Conservation (phyloP, 2,797 vertebrate species). For the Urocyon cinereoargenteus region DNA sequence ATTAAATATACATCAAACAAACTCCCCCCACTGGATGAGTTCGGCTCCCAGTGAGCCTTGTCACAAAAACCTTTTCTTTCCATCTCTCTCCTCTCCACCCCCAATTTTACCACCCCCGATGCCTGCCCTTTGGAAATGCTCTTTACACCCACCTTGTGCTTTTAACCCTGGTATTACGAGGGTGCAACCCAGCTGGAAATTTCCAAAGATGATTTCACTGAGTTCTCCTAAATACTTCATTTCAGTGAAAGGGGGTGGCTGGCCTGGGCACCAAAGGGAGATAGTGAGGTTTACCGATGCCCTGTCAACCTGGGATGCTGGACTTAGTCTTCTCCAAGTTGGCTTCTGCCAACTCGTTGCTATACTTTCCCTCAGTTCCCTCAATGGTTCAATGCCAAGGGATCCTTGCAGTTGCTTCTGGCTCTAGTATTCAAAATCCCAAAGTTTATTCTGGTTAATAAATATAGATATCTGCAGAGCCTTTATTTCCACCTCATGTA, state of each 20-base stretch:
- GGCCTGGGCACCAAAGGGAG: not conserved
- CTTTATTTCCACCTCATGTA: not conserved
- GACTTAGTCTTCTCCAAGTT: too few species aligned
- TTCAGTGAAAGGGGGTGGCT: not conserved
- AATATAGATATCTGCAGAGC: not conserved
- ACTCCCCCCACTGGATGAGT: not conserved
- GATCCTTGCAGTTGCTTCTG: not conserved
- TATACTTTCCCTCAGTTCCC: not conserved
- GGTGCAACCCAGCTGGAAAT: conserved; percentile 27
- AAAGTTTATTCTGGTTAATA: not conserved
- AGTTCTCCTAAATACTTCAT: not conserved
- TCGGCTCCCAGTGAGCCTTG: not conserved
- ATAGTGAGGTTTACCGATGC: not conserved
- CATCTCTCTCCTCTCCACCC: not conserved
- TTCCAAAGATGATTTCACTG: conserved; percentile 58
- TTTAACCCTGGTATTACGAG: conserved; percentile 67
- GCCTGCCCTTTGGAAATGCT: conserved; percentile 62
- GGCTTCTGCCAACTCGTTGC: too few species aligned
- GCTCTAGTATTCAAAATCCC: not conserved
- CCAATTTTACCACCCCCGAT: not conserved
- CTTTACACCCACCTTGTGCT: not conserved
- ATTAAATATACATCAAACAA: conserved; percentile 65
- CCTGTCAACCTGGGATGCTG: not conserved
- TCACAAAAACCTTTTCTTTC: conserved; percentile 62
- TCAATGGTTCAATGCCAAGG: fast-evolving